Conservation (phyloP, 2,113 vertebrate species). For the Menidia beryllina region DNA sequence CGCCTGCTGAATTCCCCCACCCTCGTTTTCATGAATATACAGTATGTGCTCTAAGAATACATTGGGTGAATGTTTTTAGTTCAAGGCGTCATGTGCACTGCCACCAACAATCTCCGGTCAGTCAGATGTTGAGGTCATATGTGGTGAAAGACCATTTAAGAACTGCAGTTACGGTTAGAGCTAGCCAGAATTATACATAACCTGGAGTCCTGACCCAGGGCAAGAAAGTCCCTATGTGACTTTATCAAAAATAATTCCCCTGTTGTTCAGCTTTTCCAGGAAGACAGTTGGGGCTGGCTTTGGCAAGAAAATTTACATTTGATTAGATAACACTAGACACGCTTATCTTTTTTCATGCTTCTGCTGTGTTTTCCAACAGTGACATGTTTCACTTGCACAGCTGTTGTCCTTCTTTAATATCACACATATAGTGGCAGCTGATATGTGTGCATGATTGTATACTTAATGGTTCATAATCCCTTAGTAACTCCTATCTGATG, state of each 20-base stretch:
- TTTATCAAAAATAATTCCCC: slow-evolving; percentile 13
- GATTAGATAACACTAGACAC: not conserved
- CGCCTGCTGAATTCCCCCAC: not conserved
- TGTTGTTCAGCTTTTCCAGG: slow-evolving; percentile 26
- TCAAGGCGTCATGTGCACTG: not conserved
- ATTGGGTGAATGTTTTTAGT: not conserved
- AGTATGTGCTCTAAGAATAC: not conserved
- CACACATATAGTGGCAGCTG: slow-evolving; percentile 29
- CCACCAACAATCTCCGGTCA: not conserved
- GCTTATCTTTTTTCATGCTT: not conserved
- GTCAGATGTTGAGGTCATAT: not conserved
- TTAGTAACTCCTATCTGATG: slow-evolving; percentile 71
- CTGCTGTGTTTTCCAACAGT: not conserved
- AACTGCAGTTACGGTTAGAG: slow-evolving; percentile 21
- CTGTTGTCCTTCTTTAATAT: slow-evolving; percentile 10
- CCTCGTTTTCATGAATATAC: not conserved
- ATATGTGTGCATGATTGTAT: slow-evolving; percentile 28
- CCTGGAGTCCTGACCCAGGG: slow-evolving; percentile 8
- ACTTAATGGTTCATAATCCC: slow-evolving; percentile 50
- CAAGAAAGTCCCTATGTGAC: slow-evolving; percentile 21
- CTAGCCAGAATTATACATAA: slow-evolving; percentile 16
- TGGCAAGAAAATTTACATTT: slow-evolving; percentile 11
- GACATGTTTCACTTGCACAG: not conserved
- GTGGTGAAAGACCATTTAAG: slow-evolving; percentile 12
- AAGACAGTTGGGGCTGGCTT: slow-evolving; percentile 6